Evolutionary conservation across 2,113 vertebrate species (phyloP).

Genomic region (Otolemur garnettii): DNA sequence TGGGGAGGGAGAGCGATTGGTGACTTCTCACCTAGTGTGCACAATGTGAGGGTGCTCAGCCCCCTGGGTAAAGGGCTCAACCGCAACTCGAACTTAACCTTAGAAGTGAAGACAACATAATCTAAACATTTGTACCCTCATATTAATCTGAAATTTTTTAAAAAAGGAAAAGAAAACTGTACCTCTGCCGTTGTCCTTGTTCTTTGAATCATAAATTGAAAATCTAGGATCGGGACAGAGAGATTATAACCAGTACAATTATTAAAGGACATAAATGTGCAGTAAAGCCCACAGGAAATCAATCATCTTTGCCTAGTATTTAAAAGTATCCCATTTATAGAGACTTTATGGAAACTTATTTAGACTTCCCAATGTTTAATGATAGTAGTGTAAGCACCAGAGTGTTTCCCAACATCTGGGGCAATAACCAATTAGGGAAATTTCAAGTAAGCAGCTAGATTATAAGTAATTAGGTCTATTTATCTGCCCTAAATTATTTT

Average conservation of each 20-base stretch:
- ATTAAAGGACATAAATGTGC: neutral
- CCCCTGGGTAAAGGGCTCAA: too few relatives aligned
- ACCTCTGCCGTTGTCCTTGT: neutral
- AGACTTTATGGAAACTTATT: neutral
- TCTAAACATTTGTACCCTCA: too few relatives aligned
- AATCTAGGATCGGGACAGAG: neutral
- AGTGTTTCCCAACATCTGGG: neutral
- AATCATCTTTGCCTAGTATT: neutral
- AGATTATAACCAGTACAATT: neutral
- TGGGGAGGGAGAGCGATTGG: too few relatives aligned
- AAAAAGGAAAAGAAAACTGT: neutral
- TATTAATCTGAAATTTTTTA: neutral
- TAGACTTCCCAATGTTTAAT: neutral
- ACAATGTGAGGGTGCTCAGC: too few relatives aligned
- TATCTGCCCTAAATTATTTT: neutral
- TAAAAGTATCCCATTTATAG: neutral
- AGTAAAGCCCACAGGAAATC: neutral
- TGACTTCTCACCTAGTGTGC: too few relatives aligned
- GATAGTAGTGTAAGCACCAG: neutral
- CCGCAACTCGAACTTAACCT: too few relatives aligned
- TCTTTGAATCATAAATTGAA: neutral
- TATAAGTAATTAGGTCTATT: neutral
- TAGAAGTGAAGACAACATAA: too few relatives aligned
- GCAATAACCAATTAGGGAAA: neutral
- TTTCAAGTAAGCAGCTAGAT: neutral